These are phyloP conservation scores for Leucophora obtusa DNA, from an alignment of 2,888 invertebrate species.

Conservation along the genomic window DNA sequence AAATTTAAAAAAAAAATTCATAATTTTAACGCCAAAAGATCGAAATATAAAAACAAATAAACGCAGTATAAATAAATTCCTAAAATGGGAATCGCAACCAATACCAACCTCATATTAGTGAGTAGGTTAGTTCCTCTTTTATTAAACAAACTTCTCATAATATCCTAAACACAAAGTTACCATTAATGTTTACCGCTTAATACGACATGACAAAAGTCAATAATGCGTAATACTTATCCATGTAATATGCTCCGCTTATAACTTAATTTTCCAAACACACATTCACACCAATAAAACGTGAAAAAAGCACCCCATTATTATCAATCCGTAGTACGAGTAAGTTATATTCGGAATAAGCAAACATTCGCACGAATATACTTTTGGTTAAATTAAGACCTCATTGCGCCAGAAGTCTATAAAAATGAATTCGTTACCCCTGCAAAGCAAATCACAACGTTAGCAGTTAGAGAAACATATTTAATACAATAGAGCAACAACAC, in stretches of 20 bases:
- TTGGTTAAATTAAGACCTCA: slow-evolving; percentile 62
- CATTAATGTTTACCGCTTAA: slow-evolving; percentile 21
- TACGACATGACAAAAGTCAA: slow-evolving; percentile 59
- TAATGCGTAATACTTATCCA: slow-evolving; percentile 55
- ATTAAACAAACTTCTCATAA: too few species aligned
- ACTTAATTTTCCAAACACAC: slow-evolving; percentile 36
- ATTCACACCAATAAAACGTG: slow-evolving; percentile 23
- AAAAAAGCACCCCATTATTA: slow-evolving; percentile 2
- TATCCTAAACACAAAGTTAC: too few species aligned
- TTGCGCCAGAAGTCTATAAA: slow-evolving; percentile 51
- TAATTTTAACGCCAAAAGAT: too few species aligned
- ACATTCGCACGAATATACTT: slow-evolving; percentile 1
- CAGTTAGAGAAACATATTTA: slow-evolving; percentile 26
- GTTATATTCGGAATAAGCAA: neutral
- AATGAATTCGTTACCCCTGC: slow-evolving; percentile 54
- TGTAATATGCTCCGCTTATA: slow-evolving; percentile 45
- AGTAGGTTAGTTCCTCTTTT: too few species aligned
- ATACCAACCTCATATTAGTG: too few species aligned
- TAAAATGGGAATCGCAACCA: too few species aligned
- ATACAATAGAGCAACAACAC: slow-evolving; percentile 22
- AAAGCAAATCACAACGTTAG: slow-evolving; percentile 20
- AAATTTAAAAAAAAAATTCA: too few species aligned
- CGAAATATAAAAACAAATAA: too few species aligned
- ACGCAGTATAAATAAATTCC: too few species aligned
- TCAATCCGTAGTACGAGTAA: neutral